Evolutionary conservation across 2,888 invertebrate genomes (phyloP).

Genomic region (Ptilodon capucinus): DNA sequence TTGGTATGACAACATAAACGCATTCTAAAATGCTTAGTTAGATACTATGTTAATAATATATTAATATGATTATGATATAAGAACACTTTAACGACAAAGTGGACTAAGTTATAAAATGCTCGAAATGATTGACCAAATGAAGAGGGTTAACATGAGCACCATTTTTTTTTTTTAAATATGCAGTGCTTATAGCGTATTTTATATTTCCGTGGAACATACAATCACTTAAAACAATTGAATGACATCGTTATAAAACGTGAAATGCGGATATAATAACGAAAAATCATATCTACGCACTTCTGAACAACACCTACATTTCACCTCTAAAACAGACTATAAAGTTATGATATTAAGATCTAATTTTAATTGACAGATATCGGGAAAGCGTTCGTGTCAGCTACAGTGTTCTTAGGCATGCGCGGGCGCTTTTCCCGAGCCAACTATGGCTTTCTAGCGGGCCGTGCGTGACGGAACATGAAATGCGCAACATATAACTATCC

Average conservation of each 20-base stretch:
- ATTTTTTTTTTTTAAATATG: no score
- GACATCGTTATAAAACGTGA: conserved; percentile 18
- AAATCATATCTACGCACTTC: conserved; percentile 15
- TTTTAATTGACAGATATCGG: conserved; percentile 27
- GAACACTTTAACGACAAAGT: no score
- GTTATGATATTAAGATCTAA: conserved; percentile 19
- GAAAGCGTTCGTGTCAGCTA: conserved; percentile 39
- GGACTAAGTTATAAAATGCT: no score
- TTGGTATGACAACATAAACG: no score
- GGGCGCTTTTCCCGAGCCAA: conserved; percentile 38
- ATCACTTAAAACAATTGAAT: not conserved
- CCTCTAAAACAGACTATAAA: conserved; percentile 14
- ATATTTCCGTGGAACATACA: no score
- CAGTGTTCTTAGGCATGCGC: conserved; percentile 32
- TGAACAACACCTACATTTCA: not conserved
- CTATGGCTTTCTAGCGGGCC: conserved; percentile 36
- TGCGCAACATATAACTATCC: conserved; percentile 27
- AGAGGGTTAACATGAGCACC: no score
- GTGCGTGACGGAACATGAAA: conserved; percentile 36
- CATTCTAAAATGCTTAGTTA: no score
- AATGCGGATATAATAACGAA: conserved; percentile 28
- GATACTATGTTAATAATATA: no score
- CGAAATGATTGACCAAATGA: no score
- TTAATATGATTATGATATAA: no score
- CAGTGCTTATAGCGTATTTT: no score